Conservation (phyloP, 2,888 invertebrate species). For the Brachypalpus laphriformis region DNA sequence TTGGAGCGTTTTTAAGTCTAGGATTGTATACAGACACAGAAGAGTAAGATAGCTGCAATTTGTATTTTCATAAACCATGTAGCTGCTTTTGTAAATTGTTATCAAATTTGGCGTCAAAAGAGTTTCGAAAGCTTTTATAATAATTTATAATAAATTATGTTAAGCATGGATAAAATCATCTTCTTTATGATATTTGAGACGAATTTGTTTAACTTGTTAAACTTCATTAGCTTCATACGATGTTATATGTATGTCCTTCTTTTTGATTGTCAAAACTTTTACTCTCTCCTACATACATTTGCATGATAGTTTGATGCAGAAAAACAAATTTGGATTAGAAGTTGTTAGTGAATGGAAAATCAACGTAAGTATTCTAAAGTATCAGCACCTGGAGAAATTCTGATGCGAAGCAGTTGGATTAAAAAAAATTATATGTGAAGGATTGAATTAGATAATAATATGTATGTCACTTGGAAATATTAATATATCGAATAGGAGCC, state of each 20-base stretch:
- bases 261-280: constrained; percentile 2
- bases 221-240: too few species aligned
- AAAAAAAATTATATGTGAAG: constrained; percentile 30
- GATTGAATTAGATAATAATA: constrained; percentile 50
- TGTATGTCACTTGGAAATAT: constrained; percentile 65
- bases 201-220: too few species aligned
- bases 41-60: too few species aligned
- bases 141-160: too few species aligned
- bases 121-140: too few species aligned
- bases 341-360: constrained; percentile 27
- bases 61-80: too few species aligned
- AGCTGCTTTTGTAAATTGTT: too few species aligned
- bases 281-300: constrained; percentile 17
- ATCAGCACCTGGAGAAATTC: constrained; percentile 61
- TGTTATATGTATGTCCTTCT: too few species aligned
- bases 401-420: constrained; percentile 58
- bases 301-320: not conserved
- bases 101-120: too few species aligned
- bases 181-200: too few species aligned
- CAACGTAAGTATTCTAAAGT: constrained; percentile 13
- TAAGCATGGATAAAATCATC: too few species aligned
- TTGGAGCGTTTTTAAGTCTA: not conserved
- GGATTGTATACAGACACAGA: too few species aligned
- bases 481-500: constrained; percentile 79
- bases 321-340: constrained; percentile 2